Evolutionary conservation across 2,113 vertebrate species (phyloP), one percentile per base, ranked within the genome.

Genomic region (Myxocyprinus asiaticus): DNA sequence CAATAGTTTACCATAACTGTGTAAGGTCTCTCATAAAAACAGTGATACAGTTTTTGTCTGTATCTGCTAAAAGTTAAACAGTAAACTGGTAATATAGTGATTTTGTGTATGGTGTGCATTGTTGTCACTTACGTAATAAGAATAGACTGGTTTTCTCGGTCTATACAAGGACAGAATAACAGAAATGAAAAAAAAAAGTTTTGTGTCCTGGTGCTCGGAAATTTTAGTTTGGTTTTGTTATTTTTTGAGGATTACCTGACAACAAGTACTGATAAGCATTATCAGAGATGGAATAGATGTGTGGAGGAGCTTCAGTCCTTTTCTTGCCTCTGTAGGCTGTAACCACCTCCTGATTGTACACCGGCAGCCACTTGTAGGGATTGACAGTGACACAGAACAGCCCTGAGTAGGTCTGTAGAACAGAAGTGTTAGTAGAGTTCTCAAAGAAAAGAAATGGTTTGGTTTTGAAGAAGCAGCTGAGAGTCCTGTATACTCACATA

Each of bases 141-240:
- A 89, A 98, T 93, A 56, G 96, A 98, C 90, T 98, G 96, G 88
- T 97, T 98, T 88, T 98, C 96, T 4, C 96, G 91, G 82, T 97
- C 96, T 97, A 82, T 7, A 81, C 81, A 76, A 83, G 59, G 77
- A 64, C 82, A 58, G 0, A 47, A 75, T 7, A 8, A 14, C 3
- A 79, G 4, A 79, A 55, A 59, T 47, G 8, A n/a, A 61, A 71
- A n/a, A 61, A 71, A 69, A 48, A 63, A 17, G 17, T 61, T 67
- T 62, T 58, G 55, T 58, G 14, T 58, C 6, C 22, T 48, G 10
- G 45, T 6, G 33, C 22, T 0, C 59, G 9, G 47, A 11, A 7
- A 6, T 33, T 55, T 42, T 72, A 17, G 12, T 0, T 12, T 76
- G 6, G 58, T 44, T 55, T 64, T n/a, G 22, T 33, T 33, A 33